Base-by-base conservation (phyloP, 2,888 invertebrate genomes). In the Coenonympha arcania region DNA sequence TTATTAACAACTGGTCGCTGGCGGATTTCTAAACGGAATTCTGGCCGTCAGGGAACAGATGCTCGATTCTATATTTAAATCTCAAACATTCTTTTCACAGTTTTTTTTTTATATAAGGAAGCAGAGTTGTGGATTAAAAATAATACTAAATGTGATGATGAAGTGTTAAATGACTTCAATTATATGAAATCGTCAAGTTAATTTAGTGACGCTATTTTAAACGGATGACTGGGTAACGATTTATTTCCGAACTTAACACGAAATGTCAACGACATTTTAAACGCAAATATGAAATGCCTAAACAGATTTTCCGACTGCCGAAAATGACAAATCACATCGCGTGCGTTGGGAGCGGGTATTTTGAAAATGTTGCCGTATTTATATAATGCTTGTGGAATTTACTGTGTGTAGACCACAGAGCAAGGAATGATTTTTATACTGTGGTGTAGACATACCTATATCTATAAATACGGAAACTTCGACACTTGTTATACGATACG, bases 181-280 rank as follows among this genome's bases (percentile, higher is more conserved):
- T 11, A 20, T 22, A 39, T 33, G 11, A 8, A 18, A 41, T 41
- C 5, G 5, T 15, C 19, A 28, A 47, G 48, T 39, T 50, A 53
- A 52, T 56, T 55, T 50, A 33, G 41, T 41, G 42, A 48, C 31
- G 28, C 43, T 54, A 45, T 49, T 48, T 42, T 48, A 45, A 41
- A 20, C 19, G 26, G 51, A 39, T 55, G 50, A 54, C 42, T 36
- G 31, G 41, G 34, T 43, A 16, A 24, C 22, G 8, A 24, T 44
- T 58, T 59, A 61, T 61, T 62, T 59, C 57, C 54, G 66, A 71
- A 67, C 67, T 20, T 59, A 55, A 66, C 68, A 69, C 69, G 65
- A 79, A 79, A 80, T 80, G 81, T 80, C 81, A 83, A 81, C 79
- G 79, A 79, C 79, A 70, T 66, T 62, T 65, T 63, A 67, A 64